These are phyloP conservation scores for Drosophila pallidifrons DNA, from an alignment of 1,140 invertebrate species.

Conservation along the genomic window DNA sequence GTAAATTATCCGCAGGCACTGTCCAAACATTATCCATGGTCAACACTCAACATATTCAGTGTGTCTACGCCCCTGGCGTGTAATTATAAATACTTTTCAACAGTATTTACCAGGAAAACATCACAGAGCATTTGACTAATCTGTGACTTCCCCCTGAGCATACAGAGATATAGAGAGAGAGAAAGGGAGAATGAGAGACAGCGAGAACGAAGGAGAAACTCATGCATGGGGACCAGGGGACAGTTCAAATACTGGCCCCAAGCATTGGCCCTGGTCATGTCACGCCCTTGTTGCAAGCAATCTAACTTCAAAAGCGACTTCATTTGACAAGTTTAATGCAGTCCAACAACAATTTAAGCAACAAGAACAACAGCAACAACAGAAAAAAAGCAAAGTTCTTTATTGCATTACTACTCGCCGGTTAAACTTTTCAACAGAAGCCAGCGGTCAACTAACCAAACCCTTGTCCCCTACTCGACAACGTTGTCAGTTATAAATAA, in stretches of 20 bases:
- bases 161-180: neutral
- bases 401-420: conserved; percentile 73
- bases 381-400: conserved; percentile 46
- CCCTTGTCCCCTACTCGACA: neutral
- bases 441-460: conserved; percentile 20
- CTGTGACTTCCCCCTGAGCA: conserved; percentile 17
- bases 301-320: conserved; percentile 76
- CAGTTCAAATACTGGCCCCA: conserved; percentile 44
- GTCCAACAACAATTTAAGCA: conserved; percentile 71
- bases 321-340: conserved; percentile 80
- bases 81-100: conserved; percentile 66
- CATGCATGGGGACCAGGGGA: neutral
- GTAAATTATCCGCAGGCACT: conserved; percentile 35
- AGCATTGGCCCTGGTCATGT: conserved; percentile 27
- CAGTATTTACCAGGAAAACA: conserved; percentile 63
- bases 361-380: conserved; percentile 2
- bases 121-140: conserved; percentile 64
- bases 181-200: conserved; percentile 13
- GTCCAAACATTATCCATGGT: conserved; percentile 8
- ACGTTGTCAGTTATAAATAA: conserved; percentile 62
- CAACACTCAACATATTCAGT: conserved; percentile 34
- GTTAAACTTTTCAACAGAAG: conserved; percentile 66
- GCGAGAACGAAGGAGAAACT: conserved; percentile 7
- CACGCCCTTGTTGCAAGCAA: conserved; percentile 53
- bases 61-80: conserved; percentile 47